These are phyloP conservation scores for Oncopodura yosiiana DNA, from an alignment of 1,140 invertebrate species.

Conservation along the genomic window DNA sequence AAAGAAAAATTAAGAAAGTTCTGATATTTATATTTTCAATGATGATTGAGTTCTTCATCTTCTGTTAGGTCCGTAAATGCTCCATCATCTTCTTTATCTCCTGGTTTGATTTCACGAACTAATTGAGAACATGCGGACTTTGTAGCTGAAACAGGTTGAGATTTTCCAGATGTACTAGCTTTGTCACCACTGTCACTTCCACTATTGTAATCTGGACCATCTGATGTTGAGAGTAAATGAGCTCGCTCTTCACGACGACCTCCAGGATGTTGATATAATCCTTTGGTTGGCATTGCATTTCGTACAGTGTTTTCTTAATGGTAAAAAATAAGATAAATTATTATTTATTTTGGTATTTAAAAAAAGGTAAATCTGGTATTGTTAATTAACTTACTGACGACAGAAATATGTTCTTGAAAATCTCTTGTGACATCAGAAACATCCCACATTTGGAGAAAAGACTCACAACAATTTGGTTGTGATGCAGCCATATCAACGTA, in stretches of 20 bases:
- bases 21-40: neutral
- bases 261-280: constrained; percentile 32
- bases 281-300: constrained; percentile 32
- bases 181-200: constrained; percentile 12
- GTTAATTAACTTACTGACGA: constrained; percentile 54
- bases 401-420: constrained; percentile 80
- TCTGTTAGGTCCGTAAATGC: constrained; percentile 31
- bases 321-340: neutral
- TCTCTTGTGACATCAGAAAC: constrained; percentile 85
- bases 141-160: constrained; percentile 21
- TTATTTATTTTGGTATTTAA: neutral
- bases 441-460: constrained; percentile 78
- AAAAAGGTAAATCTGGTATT: neutral
- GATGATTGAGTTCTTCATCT: constrained; percentile 6
- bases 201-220: constrained; percentile 23
- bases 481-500: constrained; percentile 53
- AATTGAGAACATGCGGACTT: constrained; percentile 23
- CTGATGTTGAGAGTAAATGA: constrained; percentile 27
- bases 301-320: constrained; percentile 27
- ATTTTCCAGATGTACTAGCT: constrained; percentile 6
- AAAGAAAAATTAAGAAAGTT: too few species aligned
- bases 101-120: constrained; percentile 24
- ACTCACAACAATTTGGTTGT: constrained; percentile 50
- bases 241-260: constrained; percentile 31
- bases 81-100: neutral